Conservation (phyloP, 1,140 invertebrate species). For the Carposina sasakii region DNA sequence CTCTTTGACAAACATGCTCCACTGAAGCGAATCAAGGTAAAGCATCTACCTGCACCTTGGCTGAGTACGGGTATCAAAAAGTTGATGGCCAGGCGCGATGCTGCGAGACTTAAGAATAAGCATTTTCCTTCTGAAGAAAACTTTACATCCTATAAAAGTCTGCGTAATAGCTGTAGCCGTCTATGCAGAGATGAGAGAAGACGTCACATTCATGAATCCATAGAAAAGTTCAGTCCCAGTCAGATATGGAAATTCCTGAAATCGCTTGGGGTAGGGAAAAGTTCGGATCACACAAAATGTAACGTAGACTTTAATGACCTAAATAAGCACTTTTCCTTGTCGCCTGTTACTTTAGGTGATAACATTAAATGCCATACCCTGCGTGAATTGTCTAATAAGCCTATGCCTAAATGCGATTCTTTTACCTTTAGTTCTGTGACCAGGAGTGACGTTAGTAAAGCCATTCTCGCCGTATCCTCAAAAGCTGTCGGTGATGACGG, state of each 20-base stretch:
- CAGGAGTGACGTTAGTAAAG: background rate
- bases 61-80: background rate
- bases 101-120: background rate
- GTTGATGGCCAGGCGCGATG: background rate
- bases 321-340: background rate
- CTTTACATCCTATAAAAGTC: background rate
- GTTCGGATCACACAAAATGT: background rate
- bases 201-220: background rate
- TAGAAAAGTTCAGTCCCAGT: background rate
- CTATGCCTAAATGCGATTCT: background rate
- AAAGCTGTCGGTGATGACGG: background rate
- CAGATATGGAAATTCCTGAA: slow-evolving; percentile 7
- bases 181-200: background rate
- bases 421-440: background rate
- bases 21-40: background rate
- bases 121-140: background rate
- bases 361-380: background rate
- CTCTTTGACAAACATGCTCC: slow-evolving; percentile 2
- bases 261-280: slow-evolving; percentile 4
- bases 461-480: background rate
- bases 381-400: background rate
- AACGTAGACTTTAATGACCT: background rate
- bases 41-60: slow-evolving; percentile 7
- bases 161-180: slow-evolving; percentile 2
- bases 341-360: background rate